These are phyloP conservation scores for Leucopsar rothschildi DNA, from an alignment of 2,113 vertebrate genomes.

Conservation along the genomic window DNA sequence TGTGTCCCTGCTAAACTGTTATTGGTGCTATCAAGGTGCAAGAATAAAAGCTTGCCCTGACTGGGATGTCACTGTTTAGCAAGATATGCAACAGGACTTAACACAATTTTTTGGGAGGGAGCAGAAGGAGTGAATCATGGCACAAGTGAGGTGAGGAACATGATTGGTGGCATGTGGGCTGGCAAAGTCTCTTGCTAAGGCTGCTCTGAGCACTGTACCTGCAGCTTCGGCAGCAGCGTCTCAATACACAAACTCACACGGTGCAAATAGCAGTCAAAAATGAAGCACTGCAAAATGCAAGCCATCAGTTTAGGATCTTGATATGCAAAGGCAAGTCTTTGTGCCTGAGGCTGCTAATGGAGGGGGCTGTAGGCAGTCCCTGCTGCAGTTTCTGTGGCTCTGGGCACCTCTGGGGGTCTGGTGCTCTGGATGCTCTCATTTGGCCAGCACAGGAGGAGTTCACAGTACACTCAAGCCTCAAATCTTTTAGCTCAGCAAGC, in stretches of 20 bases:
- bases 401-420: background rate
- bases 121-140: background rate
- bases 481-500: background rate
- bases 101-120: background rate
- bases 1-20: background rate
- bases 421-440: background rate
- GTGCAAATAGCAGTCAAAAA: background rate
- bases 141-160: background rate
- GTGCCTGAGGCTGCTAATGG: background rate
- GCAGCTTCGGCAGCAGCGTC: fast-evolving
- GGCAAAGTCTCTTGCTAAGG: background rate
- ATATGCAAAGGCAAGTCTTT: background rate
- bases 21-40: background rate
- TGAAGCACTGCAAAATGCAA: background rate
- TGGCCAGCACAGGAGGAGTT: background rate
- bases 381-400: background rate
- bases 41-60: background rate
- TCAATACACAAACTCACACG: background rate
- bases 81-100: background rate
- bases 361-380: background rate
- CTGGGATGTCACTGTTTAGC: background rate
- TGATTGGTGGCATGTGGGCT: background rate
- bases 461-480: background rate
- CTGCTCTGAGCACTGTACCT: background rate
- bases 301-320: background rate